phyloP scores from a whole-genome alignment of 1,140 invertebrate species.

The Hylaeus anthracinus region DNA sequence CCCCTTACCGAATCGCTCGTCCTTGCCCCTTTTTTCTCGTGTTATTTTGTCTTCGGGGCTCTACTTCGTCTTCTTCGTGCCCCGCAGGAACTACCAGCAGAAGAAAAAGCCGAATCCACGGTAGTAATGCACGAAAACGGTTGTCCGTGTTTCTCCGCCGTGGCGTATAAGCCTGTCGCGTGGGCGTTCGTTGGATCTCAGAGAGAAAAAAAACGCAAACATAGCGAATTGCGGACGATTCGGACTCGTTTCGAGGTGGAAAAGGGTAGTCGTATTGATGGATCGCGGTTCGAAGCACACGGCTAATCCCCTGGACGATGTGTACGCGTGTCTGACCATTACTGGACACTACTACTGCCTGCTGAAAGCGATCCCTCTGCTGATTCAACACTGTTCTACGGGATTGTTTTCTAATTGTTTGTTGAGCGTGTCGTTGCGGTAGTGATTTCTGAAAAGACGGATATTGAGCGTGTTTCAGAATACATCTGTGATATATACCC shows the following conservation, averaged over 20 bases:
- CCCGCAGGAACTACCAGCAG: slow-evolving; percentile 6
- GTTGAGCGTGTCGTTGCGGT: too few species aligned
- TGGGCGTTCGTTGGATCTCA: neutral
- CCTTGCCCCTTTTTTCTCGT: slow-evolving; percentile 14
- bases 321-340: neutral
- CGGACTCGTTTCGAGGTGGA: neutral
- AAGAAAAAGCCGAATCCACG: slow-evolving; percentile 42
- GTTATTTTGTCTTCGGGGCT: slow-evolving; percentile 58
- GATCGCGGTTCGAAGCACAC: neutral
- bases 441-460: too few species aligned
- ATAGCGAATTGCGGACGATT: slow-evolving; percentile 18
- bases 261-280: neutral
- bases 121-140: slow-evolving; percentile 45
- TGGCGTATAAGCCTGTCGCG: slow-evolving; percentile 13
- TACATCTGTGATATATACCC: too few species aligned
- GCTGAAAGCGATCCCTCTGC: too few species aligned
- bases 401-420: neutral
- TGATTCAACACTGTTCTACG: neutral
- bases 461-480: too few species aligned
- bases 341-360: slow-evolving; percentile 6
- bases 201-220: slow-evolving; percentile 12
- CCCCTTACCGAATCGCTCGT: neutral
- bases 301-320: too few species aligned
- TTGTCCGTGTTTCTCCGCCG: slow-evolving; percentile 52
- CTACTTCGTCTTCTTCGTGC: slow-evolving; percentile 34